A percentile compares a stretch with the other conserved stretches of the same genome.
Evolutionary conservation across 2,113 vertebrate species (phyloP).

Genomic region (Trichomycterus rosablanca): DNA sequence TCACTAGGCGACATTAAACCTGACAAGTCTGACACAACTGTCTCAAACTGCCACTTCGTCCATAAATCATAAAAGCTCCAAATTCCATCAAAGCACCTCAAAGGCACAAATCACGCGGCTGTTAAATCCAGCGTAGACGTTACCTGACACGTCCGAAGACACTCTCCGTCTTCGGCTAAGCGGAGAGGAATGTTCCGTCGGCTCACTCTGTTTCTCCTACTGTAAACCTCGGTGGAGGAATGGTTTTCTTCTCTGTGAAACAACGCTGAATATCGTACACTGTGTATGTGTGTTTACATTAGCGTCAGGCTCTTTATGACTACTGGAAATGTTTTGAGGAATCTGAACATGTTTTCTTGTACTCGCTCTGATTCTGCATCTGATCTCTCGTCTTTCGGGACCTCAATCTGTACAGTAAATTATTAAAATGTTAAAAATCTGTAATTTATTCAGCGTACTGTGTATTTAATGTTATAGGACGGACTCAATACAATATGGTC

Average conservation of each 20-base stretch:
- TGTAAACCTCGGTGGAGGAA: constrained; percentile 45
- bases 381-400: not conserved
- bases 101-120: constrained; percentile 32
- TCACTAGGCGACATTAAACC: not conserved
- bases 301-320: constrained; percentile 45
- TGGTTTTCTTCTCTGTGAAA: constrained; percentile 48
- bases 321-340: constrained; percentile 40
- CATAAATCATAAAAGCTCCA: constrained; percentile 12
- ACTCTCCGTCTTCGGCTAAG: constrained; percentile 40
- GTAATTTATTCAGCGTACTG: too few species aligned
- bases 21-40: not conserved
- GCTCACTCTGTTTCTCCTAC: constrained; percentile 47
- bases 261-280: constrained; percentile 47
- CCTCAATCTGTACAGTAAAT: too few species aligned
- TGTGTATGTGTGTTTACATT: constrained; percentile 47
- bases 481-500: too few species aligned
- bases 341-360: constrained; percentile 30
- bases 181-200: constrained; percentile 43
- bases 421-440: too few species aligned
- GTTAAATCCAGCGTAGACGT: constrained; percentile 31
- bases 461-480: too few species aligned
- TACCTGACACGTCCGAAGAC: constrained; percentile 42
- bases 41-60: not conserved
- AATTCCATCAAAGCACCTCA: constrained; percentile 33
- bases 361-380: not conserved